Percentiles rank a stretch among this genome's conserved stretches.
These are phyloP conservation scores for Megastigmus dorsalis DNA, from an alignment of 2,888 invertebrate species.

Conservation along the genomic window DNA sequence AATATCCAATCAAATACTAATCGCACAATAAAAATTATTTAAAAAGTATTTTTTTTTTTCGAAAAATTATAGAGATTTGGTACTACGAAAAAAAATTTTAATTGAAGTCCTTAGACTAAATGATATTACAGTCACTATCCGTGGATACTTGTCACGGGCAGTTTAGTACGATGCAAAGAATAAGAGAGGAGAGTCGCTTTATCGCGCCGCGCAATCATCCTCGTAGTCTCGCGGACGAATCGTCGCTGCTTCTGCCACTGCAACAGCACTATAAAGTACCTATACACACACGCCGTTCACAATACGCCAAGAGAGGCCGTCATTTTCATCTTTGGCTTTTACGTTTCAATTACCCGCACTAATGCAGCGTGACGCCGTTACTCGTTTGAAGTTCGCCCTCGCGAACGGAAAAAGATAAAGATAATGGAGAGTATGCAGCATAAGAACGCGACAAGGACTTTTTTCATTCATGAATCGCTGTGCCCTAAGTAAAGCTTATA, in stretches of 20 bases:
- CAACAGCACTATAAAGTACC: not conserved
- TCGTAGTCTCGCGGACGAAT: constrained; percentile 54
- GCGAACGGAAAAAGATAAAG: not conserved
- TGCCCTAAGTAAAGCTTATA: too few relatives aligned
- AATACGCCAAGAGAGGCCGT: constrained; percentile 54
- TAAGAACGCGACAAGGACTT: too few relatives aligned
- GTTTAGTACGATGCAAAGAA: constrained; percentile 28
- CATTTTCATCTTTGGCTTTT: constrained; percentile 60
- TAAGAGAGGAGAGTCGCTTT: constrained; percentile 29
- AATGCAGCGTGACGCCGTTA: constrained; percentile 62
- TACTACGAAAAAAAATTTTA: too few relatives aligned
- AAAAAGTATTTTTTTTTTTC: too few relatives aligned
- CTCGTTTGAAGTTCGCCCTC: constrained; percentile 55
- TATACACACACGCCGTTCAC: constrained; percentile 45
- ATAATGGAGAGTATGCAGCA: too few relatives aligned
- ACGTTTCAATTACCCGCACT: constrained; percentile 61
- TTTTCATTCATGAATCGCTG: too few relatives aligned
- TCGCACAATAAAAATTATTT: too few relatives aligned
- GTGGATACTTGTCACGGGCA: not conserved
- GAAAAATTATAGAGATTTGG: too few relatives aligned
- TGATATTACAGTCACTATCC: too few relatives aligned
- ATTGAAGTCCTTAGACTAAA: too few relatives aligned
- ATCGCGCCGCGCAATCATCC: constrained; percentile 56
- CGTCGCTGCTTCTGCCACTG: constrained; percentile 26
- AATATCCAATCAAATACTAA: too few relatives aligned